Evolutionary conservation across 2,888 invertebrate species (phyloP), one percentile per base, ranked within the genome.

Genomic region (Endotricha flammealis): DNA sequence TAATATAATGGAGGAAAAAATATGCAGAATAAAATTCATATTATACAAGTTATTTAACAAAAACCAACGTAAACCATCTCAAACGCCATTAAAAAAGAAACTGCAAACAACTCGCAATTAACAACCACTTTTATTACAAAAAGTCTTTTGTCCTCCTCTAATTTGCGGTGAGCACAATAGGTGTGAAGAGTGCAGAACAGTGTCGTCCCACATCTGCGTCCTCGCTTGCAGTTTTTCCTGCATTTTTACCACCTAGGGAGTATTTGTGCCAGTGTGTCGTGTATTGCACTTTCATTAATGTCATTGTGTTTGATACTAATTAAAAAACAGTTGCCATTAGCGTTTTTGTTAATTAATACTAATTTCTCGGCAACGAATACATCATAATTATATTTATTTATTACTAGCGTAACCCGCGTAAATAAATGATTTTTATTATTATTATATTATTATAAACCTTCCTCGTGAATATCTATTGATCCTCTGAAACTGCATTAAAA

Each of bases 221-320:
- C 25, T 25, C 33, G 20, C 33, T 33, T 34, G 12, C 13, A 24
- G 34, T 34, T 34, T 34, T 34, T 34, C 22, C 34, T 34, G 34
- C 22, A 29, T 28, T 34, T 34, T 34, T 20, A 11, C 33, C 34
- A 34, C 29, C 34, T 22, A 28, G 29, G 13, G 28, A 12, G 27
- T 33, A 11, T 33, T 34, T 29, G 20, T 29, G 29, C 20, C 20
- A 34, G 34, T 22, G 12, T 29, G 13, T 12, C 12, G 27, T 4
- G 8, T 12, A 12, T 4, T 5, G 8, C 1, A 14, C 1, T 29
- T 7, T 12, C 8, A 12, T 22, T 29, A 13, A 16, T 12, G 29
- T 14, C 12, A 22, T 9, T 3, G 10, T 13, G 8, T 29, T 22
- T n/a, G 28, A 25, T 29, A 13, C 10, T 12, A 1, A 13, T n/a